Base-by-base conservation (phyloP, 2,888 invertebrate species). In the Monopis laevigella region DNA sequence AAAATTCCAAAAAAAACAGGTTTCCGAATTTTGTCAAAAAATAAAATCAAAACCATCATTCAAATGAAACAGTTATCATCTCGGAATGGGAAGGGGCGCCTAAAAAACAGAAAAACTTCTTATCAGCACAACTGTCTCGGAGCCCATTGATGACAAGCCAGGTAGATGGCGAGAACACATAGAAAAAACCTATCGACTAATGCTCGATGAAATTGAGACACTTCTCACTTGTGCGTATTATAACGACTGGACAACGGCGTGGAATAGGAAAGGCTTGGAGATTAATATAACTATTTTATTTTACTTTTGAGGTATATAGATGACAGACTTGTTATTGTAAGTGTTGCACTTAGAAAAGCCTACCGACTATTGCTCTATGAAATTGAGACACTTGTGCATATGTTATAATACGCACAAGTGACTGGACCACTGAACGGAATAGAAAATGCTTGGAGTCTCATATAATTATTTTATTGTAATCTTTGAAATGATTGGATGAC, bases 331-430 rank as follows among this genome's bases (percentile, higher is more conserved):
- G n/a, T n/a, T n/a, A n/a, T n/a, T n/a, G n/a, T n/a, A n/a, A n/a
- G n/a, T n/a, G n/a, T n/a, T n/a, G n/a, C n/a, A n/a, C n/a, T n/a
- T n/a, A n/a, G n/a, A 51, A 45, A 36, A 2, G 12, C 2, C 30
- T 34, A 36, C 48, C 49, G 52, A 54, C 54, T 49, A 55, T 56
- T 55, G 56, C 49, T 53, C 53, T 56, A 48, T 54, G 56, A 55
- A 44, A 40, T 39, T 46, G 43, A 49, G 48, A 42, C 42, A 48
- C 47, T 53, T 42, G 41, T 55, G 49, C 50, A 51, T 51, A 41
- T 21, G 41, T 39, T 29, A 29, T 34, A 42, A 42, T 45, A 39
- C 41, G n/a, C n/a, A n/a, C n/a, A n/a, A 40, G 18, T 10, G 13
- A 30, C n/a, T 18, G 13, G 30, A 30, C 28, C 21, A 28, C 29